These are phyloP conservation scores for Galerucella nymphaeae DNA, from an alignment of 2,888 invertebrate genomes.

Conservation along the genomic window DNA sequence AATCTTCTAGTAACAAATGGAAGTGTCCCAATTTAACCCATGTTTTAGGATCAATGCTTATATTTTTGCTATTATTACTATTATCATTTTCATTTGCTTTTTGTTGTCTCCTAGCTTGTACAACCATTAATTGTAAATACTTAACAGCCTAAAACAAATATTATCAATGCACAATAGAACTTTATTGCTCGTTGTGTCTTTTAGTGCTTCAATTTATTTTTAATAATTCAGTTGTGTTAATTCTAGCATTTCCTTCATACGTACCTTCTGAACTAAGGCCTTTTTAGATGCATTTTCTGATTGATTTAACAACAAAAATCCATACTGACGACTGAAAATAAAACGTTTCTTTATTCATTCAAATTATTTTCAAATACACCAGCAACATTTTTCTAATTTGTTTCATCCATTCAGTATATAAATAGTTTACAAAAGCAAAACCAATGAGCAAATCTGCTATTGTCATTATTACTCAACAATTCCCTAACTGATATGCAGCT, in stretches of 20 bases:
- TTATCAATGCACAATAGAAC: no score
- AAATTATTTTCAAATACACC: neutral
- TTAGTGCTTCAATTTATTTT: no score
- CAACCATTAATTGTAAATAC: slow-evolving; percentile 85
- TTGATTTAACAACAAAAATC: slow-evolving; percentile 84
- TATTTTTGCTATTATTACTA: slow-evolving; percentile 69
- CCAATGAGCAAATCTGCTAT: neutral
- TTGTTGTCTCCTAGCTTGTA: slow-evolving; percentile 78
- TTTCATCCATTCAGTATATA: neutral
- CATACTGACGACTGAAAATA: slow-evolving; percentile 86
- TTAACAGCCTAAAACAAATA: slow-evolving; percentile 74
- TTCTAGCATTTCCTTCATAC: neutral
- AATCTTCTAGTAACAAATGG: slow-evolving; percentile 92
- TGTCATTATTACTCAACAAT: no score
- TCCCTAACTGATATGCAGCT: no score
- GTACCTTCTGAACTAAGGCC: slow-evolving; percentile 80
- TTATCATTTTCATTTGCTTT: slow-evolving; percentile 61
- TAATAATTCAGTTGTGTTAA: no score
- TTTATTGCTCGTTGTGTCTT: no score
- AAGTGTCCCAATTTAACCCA: slow-evolving; percentile 97
- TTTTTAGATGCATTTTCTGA: slow-evolving; percentile 85
- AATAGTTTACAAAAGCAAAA: neutral
- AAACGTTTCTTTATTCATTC: slow-evolving; percentile 24
- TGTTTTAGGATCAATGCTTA: slow-evolving; percentile 87
- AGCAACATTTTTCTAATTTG: neutral